Conservation (phyloP, 2,888 invertebrate species). For the Latrodectus hesperus region DNA sequence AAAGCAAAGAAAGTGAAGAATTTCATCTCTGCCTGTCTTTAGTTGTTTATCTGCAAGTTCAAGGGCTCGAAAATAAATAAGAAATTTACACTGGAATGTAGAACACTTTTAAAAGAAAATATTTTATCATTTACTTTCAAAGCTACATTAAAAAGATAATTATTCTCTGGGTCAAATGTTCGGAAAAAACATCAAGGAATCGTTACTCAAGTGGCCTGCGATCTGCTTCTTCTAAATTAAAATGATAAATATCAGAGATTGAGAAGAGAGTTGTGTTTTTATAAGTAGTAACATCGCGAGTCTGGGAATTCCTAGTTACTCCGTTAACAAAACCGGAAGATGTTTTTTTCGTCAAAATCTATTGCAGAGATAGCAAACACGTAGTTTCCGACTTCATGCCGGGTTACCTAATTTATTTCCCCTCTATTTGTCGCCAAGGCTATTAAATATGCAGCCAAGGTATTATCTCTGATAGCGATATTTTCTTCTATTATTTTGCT, state of each 20-base stretch:
- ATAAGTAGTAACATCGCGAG: not conserved
- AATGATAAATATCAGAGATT: not conserved
- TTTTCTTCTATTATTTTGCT: no score
- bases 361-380: conserved; percentile 20
- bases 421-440: not conserved
- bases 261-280: not conserved
- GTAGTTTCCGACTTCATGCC: conserved; percentile 31
- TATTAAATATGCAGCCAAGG: not conserved
- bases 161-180: no score
- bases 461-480: no score
- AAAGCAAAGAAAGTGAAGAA: not conserved
- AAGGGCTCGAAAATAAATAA: no score
- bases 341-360: conserved; percentile 21
- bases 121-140: no score
- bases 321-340: conserved; percentile 43
- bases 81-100: no score
- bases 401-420: not conserved
- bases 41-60: no score
- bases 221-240: not conserved
- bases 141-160: no score
- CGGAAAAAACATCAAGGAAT: no score
- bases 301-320: conserved; percentile 46
- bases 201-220: no score
- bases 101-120: no score
- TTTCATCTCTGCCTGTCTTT: no score